Base-by-base conservation (phyloP, 2,888 invertebrate genomes). In the Conchocele bisecta region DNA sequence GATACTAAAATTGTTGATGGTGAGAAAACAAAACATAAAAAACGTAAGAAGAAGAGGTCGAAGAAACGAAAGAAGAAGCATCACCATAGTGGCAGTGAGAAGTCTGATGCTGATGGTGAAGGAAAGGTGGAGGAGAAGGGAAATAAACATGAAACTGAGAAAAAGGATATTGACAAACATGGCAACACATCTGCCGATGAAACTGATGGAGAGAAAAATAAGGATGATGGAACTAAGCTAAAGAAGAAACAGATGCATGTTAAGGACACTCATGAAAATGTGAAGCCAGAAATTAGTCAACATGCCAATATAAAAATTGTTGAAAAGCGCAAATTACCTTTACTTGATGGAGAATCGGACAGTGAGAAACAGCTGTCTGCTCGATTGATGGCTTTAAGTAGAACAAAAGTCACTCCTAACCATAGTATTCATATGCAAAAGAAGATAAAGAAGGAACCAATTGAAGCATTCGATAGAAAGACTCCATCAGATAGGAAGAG, bases 61-160 rank as follows among this genome's bases (percentile, higher is more conserved):
- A 58, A 59, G 24, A 42, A 48, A 17, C 37, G 42, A 17, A 41
- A 51, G 29, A 75, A 68, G 37, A 74, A 60, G 39, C 51, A 61
- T 39, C 74, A 81, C 57, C 66, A 75, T 24, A 74, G 78, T 50
- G 74, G 61, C 4, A 63, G 42, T 26, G 60, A 80, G 33, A 77
- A 69, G 11, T 75, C 72, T 17, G 65, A 57, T 51, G 61, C 51
- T 57, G 77, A 64, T 33, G 76, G 26, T 61, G 80, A 66, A 53
- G 81, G 63, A 28, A 78, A 68, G 17, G 82, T 63, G 35, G 78
- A 68, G 54, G 80, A 83, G 48, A 78, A 84, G 79, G 58, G 65
- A 72, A 22, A 82, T 78, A 64, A 82, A 81, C 60, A 86, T 83
- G 53, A 79, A 78, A 61, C 77, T 79, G 2, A 83, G 74, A 66